phyloP scores from a whole-genome alignment of 2,888 invertebrate species.

The Troides oblongomaculatus region DNA sequence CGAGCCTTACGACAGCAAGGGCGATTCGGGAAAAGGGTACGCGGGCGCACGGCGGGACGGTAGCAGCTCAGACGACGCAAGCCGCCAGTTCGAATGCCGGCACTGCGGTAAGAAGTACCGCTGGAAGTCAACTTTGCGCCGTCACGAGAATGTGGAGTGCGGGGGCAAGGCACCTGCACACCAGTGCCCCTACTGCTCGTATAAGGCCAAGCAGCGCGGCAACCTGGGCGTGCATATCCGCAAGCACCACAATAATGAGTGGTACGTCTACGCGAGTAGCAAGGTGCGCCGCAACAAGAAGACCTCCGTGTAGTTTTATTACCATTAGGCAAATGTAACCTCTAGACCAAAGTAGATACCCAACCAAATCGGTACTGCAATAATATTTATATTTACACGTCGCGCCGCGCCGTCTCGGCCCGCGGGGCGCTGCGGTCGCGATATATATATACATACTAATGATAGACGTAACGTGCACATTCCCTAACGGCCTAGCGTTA shows the following conservation, averaged over 20 bases:
- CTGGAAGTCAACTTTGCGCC: constrained; percentile 91
- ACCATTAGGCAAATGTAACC: constrained; percentile 32
- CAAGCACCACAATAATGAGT: constrained; percentile 84
- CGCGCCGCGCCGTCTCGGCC: too few species aligned
- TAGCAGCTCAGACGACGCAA: constrained; percentile 58
- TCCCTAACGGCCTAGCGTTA: constrained; percentile 73
- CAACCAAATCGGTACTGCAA: constrained; percentile 78
- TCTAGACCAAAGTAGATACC: constrained; percentile 75
- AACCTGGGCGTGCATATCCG: constrained; percentile 90
- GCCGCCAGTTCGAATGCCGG: constrained; percentile 86
- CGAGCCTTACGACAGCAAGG: constrained; percentile 65
- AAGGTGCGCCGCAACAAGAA: constrained; percentile 74
- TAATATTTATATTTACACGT: constrained; percentile 67
- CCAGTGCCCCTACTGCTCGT: constrained; percentile 89
- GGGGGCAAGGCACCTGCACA: constrained; percentile 91
- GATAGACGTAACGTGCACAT: constrained; percentile 73
- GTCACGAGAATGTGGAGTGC: constrained; percentile 91
- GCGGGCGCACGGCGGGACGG: constrained; percentile 48
- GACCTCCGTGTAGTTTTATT: constrained; percentile 37
- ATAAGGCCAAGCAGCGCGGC: constrained; percentile 89
- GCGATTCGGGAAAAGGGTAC: constrained; percentile 14
- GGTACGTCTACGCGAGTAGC: constrained; percentile 75
- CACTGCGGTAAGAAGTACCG: constrained; percentile 92
- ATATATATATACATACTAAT: constrained; percentile 62
- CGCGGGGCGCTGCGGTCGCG: constrained; percentile 45